phyloP scores from a whole-genome alignment of 1,140 invertebrate genomes.

The Streblospio benedicti region DNA sequence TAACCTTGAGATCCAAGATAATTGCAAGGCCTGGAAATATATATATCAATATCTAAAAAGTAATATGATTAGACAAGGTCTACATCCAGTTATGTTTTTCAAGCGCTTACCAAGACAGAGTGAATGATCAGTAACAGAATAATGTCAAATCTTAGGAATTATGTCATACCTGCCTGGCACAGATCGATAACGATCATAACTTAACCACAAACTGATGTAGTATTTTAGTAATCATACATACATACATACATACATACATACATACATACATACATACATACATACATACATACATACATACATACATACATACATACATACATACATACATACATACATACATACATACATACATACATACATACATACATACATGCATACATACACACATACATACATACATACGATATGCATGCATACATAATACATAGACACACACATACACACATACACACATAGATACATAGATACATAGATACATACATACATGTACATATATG shows the following conservation, averaged over 20 bases:
- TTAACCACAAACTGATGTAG: too few relatives aligned
- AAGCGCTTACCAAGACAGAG: too few relatives aligned
- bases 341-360: constrained; percentile 13
- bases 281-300: constrained; percentile 18
- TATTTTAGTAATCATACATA: background rate
- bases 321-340: constrained; percentile 5
- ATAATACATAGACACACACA: constrained; percentile 1
- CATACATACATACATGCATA: constrained; percentile 12
- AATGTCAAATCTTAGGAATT: too few relatives aligned
- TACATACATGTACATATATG: background rate
- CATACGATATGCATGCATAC: background rate
- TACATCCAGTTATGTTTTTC: too few relatives aligned
- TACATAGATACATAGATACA: constrained; percentile 3
- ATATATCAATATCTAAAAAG: too few relatives aligned
- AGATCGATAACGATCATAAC: too few relatives aligned
- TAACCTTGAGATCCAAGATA: too few relatives aligned
- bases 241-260: constrained; percentile 16
- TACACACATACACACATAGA: constrained; percentile 6
- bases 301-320: constrained; percentile 17
- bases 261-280: constrained; percentile 17
- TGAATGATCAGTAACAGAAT: too few relatives aligned
- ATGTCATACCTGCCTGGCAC: too few relatives aligned
- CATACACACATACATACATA: constrained; percentile 14
- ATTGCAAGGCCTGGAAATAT: too few relatives aligned
- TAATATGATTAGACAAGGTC: too few relatives aligned